Conservation (phyloP, 92 coral and sea anemone species). For the Epizoanthus fatuus region DNA sequence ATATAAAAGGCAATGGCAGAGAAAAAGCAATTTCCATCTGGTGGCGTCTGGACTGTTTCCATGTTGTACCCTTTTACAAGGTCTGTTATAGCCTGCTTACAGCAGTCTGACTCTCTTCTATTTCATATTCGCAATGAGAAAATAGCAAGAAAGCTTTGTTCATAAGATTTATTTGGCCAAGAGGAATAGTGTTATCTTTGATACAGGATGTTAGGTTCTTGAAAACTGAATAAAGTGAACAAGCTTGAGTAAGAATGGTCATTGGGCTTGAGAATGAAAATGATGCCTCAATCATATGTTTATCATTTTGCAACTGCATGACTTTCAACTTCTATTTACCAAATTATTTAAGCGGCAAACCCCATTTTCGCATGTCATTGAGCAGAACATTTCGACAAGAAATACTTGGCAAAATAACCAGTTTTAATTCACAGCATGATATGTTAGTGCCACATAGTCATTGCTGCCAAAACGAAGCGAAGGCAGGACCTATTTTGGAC, state of each 20-base stretch:
- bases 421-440: no score
- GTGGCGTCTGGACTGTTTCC: constrained; percentile 8
- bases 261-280: background rate
- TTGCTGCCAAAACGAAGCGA: no score
- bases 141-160: constrained; percentile 13
- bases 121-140: constrained; percentile 12
- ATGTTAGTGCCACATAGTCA: no score
- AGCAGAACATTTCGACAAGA: no score
- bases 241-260: background rate
- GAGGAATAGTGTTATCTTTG: background rate
- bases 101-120: constrained; percentile 1
- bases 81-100: constrained; percentile 13
- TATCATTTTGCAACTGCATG: no score
- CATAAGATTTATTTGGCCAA: constrained; percentile 24
- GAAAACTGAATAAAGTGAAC: constrained; percentile 14
- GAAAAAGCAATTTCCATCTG: constrained; percentile 11
- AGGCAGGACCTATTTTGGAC: no score
- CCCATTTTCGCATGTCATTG: no score
- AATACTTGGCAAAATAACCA: no score
- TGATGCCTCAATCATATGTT: no score
- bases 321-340: no score
- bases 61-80: constrained; percentile 9
- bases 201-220: background rate
- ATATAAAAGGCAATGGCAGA: constrained; percentile 10
- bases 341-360: no score